These are phyloP conservation scores for Tringa solitaria DNA, from an alignment of 2,113 vertebrate species.

Conservation along the genomic window DNA sequence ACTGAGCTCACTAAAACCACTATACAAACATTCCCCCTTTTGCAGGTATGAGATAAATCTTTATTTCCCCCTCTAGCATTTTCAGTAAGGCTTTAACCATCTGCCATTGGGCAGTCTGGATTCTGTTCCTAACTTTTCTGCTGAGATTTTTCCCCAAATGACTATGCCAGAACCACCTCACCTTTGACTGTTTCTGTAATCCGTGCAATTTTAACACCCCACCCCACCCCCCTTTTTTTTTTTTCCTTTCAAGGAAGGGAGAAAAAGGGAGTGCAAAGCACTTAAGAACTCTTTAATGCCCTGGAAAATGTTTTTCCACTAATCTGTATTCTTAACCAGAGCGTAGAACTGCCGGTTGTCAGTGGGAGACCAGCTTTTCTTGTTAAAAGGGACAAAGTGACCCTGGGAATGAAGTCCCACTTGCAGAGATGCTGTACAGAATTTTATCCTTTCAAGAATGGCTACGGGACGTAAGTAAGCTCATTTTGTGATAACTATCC, in stretches of 20 bases:
- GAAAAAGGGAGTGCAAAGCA: not conserved
- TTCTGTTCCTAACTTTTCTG: not conserved
- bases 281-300: not conserved
- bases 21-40: not conserved
- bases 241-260: not conserved
- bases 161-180: not conserved
- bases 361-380: not conserved
- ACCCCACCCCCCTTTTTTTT: rapidly evolving
- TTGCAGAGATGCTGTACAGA: not conserved
- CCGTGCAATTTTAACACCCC: rapidly evolving
- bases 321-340: not conserved
- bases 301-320: not conserved
- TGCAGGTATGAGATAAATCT: not conserved
- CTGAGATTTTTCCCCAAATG: too few species aligned
- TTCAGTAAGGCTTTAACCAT: not conserved
- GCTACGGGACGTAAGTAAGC: not conserved
- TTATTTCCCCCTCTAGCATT: not conserved
- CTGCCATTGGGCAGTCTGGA: not conserved
- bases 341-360: not conserved
- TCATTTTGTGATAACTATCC: not conserved
- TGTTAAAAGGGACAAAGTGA: not conserved
- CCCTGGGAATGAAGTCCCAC: not conserved
- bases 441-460: not conserved
- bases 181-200: not conserved
- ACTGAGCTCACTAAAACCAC: not conserved